phyloP scores from a whole-genome alignment of 2,113 vertebrate species.

The Pseudopipra pipra region DNA sequence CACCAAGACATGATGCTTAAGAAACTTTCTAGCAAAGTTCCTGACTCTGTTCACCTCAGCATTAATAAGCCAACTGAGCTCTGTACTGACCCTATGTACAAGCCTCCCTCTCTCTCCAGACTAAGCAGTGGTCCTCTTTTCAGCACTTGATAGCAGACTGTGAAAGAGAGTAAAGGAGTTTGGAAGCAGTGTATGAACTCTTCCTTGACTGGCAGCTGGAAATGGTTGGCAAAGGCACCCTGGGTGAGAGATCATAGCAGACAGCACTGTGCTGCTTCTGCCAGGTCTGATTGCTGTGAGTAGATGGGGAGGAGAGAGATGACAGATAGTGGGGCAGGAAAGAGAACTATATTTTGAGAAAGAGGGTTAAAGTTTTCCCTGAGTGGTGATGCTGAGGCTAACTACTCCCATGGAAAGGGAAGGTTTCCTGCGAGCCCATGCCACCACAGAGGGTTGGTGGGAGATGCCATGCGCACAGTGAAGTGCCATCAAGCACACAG shows the following conservation, averaged over 20 bases:
- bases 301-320: background rate
- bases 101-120: background rate
- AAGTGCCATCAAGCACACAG: background rate
- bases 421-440: background rate
- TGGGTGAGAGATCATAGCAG: background rate
- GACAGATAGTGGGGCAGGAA: background rate
- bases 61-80: background rate
- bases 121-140: background rate
- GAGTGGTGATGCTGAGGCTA: background rate
- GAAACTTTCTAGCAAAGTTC: background rate
- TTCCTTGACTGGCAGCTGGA: constrained; percentile 9
- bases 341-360: background rate
- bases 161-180: background rate
- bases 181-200: background rate
- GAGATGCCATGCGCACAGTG: fast-evolving
- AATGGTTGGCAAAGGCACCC: background rate
- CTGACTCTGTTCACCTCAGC: background rate
- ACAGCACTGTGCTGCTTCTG: background rate
- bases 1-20: background rate
- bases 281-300: background rate
- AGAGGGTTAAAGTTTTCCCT: background rate
- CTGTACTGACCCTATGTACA: background rate
- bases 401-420: background rate
- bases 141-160: background rate
- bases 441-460: background rate